Base-by-base conservation (phyloP, 1,140 invertebrate genomes). In the Lerema accius region DNA sequence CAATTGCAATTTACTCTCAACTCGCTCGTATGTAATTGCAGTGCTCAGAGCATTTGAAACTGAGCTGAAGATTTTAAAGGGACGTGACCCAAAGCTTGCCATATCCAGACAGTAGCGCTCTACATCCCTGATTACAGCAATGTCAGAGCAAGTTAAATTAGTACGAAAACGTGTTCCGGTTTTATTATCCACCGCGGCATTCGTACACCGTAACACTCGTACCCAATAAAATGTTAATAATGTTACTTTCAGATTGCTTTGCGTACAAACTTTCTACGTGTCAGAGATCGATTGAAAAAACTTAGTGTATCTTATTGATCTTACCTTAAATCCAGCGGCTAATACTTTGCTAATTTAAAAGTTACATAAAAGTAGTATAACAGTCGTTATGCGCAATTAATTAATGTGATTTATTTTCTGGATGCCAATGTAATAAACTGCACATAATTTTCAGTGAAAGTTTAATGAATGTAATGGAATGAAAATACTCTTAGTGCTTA, bases 101-200 rank as follows among this genome's bases (percentile, higher is more conserved):
- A 60, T 49, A 65, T 68, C 53, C 58, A 65, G 43, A 19, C 23
- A 62, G 23, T 16, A 58, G 10, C 26, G 35, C 4, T 32, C 51
- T 64, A 64, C 16, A 63, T 67, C 66, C 59, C 16, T 60, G 67
- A 64, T 53, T 42, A 65, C 64, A 64, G 59, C 69, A 73, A 76
- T 71, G 65, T 53, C 48, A 65, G 66, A 65, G 55, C 69, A 76
- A 76, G 73, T 77, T 77, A 77, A 80, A 80, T 80, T 80, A 77
- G 69, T 75, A 73, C 61, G 68, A 70, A 75, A 77, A 80, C 77
- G 77, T 80, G 77, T 77, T 64, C 60, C 50, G 74, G 65, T 80
- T 80, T 80, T 73, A 80, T 70, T 73, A 73, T 67, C 63, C 42
- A 37, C 46, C 61, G 50, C 37, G 62, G 68, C 64, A 73, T 72